Conservation (phyloP, 2,113 vertebrate species). For the Cyprinodon brontotheroides region DNA sequence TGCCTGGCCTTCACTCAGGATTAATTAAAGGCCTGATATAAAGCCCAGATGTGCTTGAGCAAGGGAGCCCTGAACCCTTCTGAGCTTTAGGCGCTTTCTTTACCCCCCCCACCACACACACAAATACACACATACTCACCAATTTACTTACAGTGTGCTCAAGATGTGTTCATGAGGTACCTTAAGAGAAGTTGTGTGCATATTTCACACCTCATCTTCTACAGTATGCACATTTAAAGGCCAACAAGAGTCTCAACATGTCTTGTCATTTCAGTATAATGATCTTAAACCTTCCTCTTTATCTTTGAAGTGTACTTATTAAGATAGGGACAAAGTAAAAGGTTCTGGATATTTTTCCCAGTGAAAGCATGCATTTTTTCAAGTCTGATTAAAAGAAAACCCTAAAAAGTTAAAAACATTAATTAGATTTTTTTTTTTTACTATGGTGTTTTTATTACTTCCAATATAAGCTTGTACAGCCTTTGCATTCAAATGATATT, state of each 20-base stretch:
- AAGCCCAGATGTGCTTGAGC: conserved; percentile 98
- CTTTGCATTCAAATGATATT: too few species aligned
- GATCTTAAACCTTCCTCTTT: conserved; percentile 22
- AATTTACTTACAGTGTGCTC: conserved; percentile 28
- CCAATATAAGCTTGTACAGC: too few species aligned
- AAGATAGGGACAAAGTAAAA: not conserved
- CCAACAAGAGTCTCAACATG: conserved; percentile 37
- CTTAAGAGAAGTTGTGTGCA: conserved; percentile 16
- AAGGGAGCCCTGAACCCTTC: conserved; percentile 77
- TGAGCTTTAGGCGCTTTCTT: conserved; percentile 35
- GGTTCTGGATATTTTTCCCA: not conserved
- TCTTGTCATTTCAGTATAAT: conserved; percentile 37
- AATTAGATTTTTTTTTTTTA: too few species aligned
- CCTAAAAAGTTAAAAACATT: not conserved
- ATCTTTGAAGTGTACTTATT: conserved; percentile 5
- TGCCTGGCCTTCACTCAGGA: conserved; percentile 99
- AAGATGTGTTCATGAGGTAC: conserved; percentile 39
- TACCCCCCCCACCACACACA: conserved; percentile 1
- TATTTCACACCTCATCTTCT: conserved; percentile 3
- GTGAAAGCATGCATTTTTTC: conserved; percentile 25
- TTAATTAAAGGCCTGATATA: conserved; percentile 99
- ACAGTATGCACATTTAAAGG: not conserved
- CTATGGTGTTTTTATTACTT: too few species aligned
- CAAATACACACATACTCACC: not conserved
- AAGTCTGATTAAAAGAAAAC: not conserved